These are phyloP conservation scores for Percopsis transmontana DNA, from an alignment of 2,113 vertebrate genomes.

Conservation along the genomic window DNA sequence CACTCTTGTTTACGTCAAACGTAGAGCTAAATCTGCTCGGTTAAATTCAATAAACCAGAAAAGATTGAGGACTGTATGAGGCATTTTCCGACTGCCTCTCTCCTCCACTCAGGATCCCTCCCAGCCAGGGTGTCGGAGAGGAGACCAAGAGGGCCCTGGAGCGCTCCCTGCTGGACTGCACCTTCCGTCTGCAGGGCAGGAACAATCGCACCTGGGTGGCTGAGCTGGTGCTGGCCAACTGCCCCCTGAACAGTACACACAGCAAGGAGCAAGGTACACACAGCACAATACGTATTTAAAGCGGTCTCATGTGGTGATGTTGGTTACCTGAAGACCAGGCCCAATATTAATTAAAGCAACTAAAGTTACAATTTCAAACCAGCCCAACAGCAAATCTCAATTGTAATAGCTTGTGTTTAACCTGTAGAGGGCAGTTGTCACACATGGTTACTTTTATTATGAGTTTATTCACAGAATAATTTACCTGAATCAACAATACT, in stretches of 20 bases:
- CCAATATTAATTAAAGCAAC: too few relatives aligned
- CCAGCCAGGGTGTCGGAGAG: conserved; percentile 90
- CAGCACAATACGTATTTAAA: too few relatives aligned
- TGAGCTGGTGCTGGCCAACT: conserved; percentile 94
- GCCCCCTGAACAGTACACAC: conserved; percentile 92
- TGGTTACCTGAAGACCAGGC: too few relatives aligned
- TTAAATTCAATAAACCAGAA: neutral
- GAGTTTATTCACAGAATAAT: too few relatives aligned
- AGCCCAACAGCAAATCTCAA: too few relatives aligned
- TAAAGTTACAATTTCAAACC: too few relatives aligned
- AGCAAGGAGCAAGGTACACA: conserved; percentile 91
- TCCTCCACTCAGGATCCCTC: conserved; percentile 83
- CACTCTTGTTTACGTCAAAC: neutral
- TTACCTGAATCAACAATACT: too few relatives aligned
- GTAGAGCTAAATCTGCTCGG: neutral
- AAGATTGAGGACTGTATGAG: neutral
- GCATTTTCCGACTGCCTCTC: neutral
- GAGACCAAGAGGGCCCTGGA: conserved; percentile 92
- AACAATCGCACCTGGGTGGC: conserved; percentile 98
- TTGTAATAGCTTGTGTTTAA: too few relatives aligned
- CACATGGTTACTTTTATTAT: too few relatives aligned
- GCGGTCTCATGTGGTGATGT: too few relatives aligned
- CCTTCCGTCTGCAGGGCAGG: conserved; percentile 96
- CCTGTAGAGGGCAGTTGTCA: too few relatives aligned
- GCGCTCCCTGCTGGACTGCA: conserved; percentile 93